Percentiles rank a stretch among this genome's conserved stretches.
These are phyloP conservation scores for Micrasema minimum DNA, from an alignment of 1,140 invertebrate species.

Conservation along the genomic window DNA sequence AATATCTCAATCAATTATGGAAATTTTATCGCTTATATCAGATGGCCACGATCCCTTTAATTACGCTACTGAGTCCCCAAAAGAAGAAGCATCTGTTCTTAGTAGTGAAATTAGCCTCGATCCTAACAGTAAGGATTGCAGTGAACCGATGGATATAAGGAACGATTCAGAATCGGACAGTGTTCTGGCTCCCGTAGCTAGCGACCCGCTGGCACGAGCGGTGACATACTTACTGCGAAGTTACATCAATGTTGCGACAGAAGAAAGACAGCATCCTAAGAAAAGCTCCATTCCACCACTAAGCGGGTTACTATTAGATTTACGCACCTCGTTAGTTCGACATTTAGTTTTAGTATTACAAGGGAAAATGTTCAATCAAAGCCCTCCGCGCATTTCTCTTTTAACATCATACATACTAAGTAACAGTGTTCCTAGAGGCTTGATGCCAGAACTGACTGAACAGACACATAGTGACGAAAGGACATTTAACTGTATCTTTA, in stretches of 20 bases:
- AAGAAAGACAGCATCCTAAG: conserved; percentile 81
- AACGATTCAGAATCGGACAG: conserved; percentile 4
- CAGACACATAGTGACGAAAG: conserved; percentile 61
- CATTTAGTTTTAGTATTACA: conserved; percentile 62
- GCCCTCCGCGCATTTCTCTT: conserved; percentile 59
- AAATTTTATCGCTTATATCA: conserved; percentile 71
- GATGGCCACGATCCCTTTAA: conserved; percentile 69
- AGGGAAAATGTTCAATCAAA: conserved; percentile 58
- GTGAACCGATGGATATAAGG: conserved; percentile 20
- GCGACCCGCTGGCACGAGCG: conserved; percentile 62
- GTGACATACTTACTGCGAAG: conserved; percentile 73
- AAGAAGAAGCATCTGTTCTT: not conserved
- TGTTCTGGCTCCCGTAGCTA: conserved; percentile 58
- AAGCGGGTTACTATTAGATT: conserved; percentile 50
- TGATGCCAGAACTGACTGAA: conserved; percentile 61
- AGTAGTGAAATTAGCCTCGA: conserved; percentile 2
- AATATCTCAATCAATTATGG: conserved; percentile 76
- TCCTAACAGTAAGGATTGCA: conserved; percentile 16
- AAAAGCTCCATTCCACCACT: conserved; percentile 67
- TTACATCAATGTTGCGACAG: conserved; percentile 74
- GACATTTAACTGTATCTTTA: conserved; percentile 60
- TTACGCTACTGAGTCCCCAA: not conserved
- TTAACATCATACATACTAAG: conserved; percentile 61
- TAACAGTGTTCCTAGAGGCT: conserved; percentile 60
- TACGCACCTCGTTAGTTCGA: conserved; percentile 62